These are phyloP conservation scores for Montipora efflorescens DNA, from an alignment of 64 coral and sea anemone genomes.

Conservation along the genomic window DNA sequence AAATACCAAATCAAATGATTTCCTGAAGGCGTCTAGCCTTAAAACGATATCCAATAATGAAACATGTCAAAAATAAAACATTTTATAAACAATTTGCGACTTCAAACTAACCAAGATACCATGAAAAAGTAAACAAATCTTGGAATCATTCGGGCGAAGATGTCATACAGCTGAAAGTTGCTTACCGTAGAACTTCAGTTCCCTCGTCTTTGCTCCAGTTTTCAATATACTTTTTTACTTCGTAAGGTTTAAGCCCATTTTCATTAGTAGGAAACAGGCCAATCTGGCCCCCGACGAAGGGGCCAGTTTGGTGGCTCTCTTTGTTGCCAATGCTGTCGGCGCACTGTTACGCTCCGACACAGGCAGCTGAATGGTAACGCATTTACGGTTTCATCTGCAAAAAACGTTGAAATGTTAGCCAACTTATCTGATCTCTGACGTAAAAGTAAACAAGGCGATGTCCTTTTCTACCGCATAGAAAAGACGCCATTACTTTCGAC, in stretches of 20 bases:
- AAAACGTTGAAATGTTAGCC: background rate
- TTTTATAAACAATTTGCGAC: conserved; percentile 10
- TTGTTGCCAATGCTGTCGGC: conserved; percentile 53
- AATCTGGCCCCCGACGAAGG: conserved; percentile 37
- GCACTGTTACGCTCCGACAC: background rate
- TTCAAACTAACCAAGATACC: conserved; percentile 7
- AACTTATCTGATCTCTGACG: background rate
- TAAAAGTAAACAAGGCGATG: background rate
- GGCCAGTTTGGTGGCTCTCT: conserved; percentile 40
- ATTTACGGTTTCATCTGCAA: background rate
- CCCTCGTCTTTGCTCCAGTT: conserved; percentile 45
- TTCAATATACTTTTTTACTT: conserved; percentile 44
- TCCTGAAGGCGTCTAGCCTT: background rate
- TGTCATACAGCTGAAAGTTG: background rate
- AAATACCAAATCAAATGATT: conserved; percentile 2
- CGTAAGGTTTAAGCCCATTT: conserved; percentile 20
- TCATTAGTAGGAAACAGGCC: conserved; percentile 22
- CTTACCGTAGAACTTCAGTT: conserved; percentile 44
- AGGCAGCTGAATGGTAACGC: background rate
- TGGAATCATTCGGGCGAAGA: background rate
- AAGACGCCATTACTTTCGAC: no score
- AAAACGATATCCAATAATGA: background rate
- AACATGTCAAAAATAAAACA: background rate
- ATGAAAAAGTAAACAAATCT: conserved; percentile 49
- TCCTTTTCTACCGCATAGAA: background rate